Conservation (phyloP, 2,888 invertebrate species). For the Scaptomyza caliginosa region DNA sequence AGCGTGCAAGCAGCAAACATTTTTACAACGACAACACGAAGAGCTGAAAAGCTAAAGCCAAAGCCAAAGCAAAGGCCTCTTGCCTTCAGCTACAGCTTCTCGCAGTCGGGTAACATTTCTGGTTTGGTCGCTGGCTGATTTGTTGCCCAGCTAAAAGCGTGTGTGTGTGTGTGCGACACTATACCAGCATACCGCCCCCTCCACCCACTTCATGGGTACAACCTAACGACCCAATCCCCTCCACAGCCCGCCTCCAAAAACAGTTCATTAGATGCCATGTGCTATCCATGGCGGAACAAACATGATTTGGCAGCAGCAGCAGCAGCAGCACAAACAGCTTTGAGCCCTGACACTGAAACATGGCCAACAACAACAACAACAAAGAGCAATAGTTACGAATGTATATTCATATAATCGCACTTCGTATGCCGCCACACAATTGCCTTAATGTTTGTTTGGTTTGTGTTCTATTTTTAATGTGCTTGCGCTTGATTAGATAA, state of each 20-base stretch:
- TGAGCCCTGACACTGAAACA: slow-evolving; percentile 59
- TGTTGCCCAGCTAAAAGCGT: slow-evolving; percentile 70
- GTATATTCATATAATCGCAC: slow-evolving; percentile 42
- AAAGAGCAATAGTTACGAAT: slow-evolving; percentile 26
- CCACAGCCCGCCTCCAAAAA: slow-evolving; percentile 50
- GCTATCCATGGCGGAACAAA: slow-evolving; percentile 81
- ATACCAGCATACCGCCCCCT: slow-evolving; percentile 19
- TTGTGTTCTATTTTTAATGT: slow-evolving; percentile 58
- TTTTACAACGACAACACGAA: slow-evolving; percentile 75
- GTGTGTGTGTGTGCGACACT: slow-evolving; percentile 63
- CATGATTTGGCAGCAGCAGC: slow-evolving; percentile 74
- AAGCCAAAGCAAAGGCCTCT: slow-evolving; percentile 36
- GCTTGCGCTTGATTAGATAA: slow-evolving; percentile 82
- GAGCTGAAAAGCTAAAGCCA: slow-evolving; percentile 34
- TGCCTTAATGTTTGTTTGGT: slow-evolving; percentile 1
- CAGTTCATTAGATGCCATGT: slow-evolving; percentile 78
- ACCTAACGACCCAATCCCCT: slow-evolving; percentile 47
- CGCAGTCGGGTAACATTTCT: slow-evolving; percentile 70
- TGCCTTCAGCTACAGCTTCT: slow-evolving; percentile 24
- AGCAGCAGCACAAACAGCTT: not conserved
- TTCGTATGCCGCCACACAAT: slow-evolving; percentile 1
- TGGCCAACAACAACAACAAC: slow-evolving; percentile 8
- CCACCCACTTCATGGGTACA: not conserved
- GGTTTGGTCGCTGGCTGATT: slow-evolving; percentile 76
- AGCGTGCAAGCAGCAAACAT: slow-evolving; percentile 79